Percentiles rank a stretch among this genome's conserved stretches.
These are phyloP conservation scores for Vimba vimba DNA, from an alignment of 2,113 vertebrate genomes.

Conservation along the genomic window DNA sequence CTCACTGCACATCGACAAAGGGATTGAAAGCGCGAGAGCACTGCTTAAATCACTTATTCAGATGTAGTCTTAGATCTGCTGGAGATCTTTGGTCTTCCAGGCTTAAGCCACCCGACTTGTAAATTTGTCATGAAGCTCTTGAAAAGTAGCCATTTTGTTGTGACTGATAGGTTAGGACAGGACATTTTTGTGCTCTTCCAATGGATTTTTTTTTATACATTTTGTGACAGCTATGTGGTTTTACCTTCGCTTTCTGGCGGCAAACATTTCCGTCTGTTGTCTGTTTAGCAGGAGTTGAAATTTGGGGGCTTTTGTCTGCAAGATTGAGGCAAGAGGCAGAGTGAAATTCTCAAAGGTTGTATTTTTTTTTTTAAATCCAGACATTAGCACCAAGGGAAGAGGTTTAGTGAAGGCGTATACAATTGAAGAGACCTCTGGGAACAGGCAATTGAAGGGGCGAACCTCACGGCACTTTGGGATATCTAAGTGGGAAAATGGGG, in stretches of 20 bases:
- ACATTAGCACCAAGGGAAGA: background rate
- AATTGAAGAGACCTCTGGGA: conserved; percentile 34
- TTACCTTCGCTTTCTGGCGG: conserved; percentile 19
- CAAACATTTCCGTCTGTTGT: conserved; percentile 2
- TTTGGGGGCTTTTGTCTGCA: conserved; percentile 15
- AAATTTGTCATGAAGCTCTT: conserved; percentile 32
- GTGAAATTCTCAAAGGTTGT: conserved; percentile 39
- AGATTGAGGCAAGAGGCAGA: conserved; percentile 29
- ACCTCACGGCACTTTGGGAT: conserved; percentile 16
- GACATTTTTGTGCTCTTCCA: background rate
- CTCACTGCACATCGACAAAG: conserved; percentile 16
- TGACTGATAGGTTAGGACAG: background rate
- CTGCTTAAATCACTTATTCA: conserved; percentile 42
- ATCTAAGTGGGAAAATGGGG: conserved; percentile 44
- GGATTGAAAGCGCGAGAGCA: conserved; percentile 19
- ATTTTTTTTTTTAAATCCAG: conserved; percentile 43
- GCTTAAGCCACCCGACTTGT: conserved; percentile 22
- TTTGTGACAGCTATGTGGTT: background rate
- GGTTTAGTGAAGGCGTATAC: conserved; percentile 23
- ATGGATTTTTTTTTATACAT: background rate
- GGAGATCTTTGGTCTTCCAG: conserved; percentile 24
- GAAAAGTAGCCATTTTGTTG: conserved; percentile 17
- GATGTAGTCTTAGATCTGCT: conserved; percentile 29
- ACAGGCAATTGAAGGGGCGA: background rate
- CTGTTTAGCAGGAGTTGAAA: background rate